Conservation (phyloP, 2,113 vertebrate species). For the Prinia subflava region DNA sequence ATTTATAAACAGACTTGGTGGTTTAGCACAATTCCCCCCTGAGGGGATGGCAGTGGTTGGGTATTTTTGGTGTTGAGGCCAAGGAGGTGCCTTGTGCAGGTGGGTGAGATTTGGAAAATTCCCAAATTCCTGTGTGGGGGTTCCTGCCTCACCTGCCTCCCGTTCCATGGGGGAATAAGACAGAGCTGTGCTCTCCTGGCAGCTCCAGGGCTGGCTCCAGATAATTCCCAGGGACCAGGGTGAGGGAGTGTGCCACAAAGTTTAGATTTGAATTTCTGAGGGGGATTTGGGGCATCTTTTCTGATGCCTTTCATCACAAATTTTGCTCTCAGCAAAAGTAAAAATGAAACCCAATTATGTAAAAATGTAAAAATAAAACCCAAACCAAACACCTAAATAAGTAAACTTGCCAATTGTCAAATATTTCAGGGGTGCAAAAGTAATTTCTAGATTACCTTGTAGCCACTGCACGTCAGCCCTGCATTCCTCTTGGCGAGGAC, state of each 20-base stretch:
- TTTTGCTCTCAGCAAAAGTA: background rate
- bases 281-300: background rate
- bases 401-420: background rate
- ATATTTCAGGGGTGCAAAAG: background rate
- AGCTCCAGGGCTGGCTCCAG: background rate
- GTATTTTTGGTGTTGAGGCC: background rate
- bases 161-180: background rate
- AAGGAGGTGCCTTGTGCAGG: background rate
- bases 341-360: background rate
- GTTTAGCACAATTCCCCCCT: background rate
- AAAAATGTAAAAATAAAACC: accelerated
- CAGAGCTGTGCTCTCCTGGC: background rate
- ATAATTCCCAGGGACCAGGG: background rate
- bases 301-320: background rate
- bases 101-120: background rate
- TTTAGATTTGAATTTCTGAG: background rate
- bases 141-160: background rate
- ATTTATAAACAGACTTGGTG: background rate
- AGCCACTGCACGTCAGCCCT: conserved; percentile 91
- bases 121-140: background rate
- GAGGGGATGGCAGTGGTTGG: background rate
- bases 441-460: conserved; percentile 77
- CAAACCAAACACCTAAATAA: background rate
- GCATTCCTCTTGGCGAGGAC: conserved; percentile 93
- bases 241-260: background rate